These are phyloP conservation scores for Spinibarbus caldwelli DNA, from an alignment of 2,797 vertebrate species.

Conservation along the genomic window DNA sequence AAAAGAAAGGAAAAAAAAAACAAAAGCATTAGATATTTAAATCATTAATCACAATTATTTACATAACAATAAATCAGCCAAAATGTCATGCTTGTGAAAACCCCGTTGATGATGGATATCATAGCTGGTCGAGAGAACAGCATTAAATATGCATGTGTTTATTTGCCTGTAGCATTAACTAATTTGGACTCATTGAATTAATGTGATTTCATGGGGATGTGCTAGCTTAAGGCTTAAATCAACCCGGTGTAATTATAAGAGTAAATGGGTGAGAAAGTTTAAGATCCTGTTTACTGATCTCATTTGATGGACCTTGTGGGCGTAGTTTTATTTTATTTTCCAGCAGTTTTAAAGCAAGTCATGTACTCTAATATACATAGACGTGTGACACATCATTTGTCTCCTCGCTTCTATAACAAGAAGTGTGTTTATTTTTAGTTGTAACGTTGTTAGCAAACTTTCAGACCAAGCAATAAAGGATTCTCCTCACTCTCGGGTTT, in stretches of 20 bases:
- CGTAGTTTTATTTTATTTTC: background rate
- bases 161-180: conserved; percentile 10
- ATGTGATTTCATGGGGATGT: conserved; percentile 17
- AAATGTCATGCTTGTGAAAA: background rate
- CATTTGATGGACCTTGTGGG: background rate
- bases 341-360: background rate
- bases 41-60: background rate
- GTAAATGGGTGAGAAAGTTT: conserved; percentile 5
- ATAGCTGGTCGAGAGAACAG: background rate
- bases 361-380: background rate
- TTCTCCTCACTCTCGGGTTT: background rate
- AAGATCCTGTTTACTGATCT: background rate
- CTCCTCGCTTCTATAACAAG: background rate
- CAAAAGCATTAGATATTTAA: background rate
- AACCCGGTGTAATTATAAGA: background rate
- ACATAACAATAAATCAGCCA: background rate
- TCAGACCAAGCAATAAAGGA: conserved; percentile 4
- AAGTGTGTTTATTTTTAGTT: conserved; percentile 19
- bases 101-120: background rate
- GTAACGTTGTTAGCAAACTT: conserved; percentile 5
- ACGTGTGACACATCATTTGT: background rate
- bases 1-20: background rate
- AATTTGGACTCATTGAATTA: conserved; percentile 16
- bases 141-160: conserved; percentile 29
- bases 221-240: background rate